phyloP scores from a whole-genome alignment of 1,140 invertebrate genomes.

The Tetragonula clypearis region DNA sequence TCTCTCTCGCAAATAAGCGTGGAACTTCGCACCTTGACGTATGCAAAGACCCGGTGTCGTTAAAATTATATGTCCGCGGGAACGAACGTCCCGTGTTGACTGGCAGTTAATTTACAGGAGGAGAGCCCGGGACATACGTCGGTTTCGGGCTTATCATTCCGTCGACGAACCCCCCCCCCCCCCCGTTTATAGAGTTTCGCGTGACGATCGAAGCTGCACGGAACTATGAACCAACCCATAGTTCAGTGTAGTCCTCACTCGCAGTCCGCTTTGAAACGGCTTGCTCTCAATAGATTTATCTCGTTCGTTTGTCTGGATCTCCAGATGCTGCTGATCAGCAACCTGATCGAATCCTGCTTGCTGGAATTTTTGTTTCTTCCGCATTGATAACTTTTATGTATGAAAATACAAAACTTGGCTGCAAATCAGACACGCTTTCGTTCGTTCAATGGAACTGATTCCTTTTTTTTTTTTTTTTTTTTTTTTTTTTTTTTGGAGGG shows the following conservation, averaged over 20 bases:
- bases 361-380: no score
- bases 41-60: conserved; percentile 15
- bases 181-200: conserved; percentile 13
- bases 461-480: no score
- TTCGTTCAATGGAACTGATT: no score
- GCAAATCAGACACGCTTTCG: no score
- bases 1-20: background rate
- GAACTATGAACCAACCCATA: no score
- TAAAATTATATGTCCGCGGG: conserved; percentile 38
- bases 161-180: background rate
- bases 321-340: no score
- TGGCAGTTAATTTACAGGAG: conserved; percentile 56
- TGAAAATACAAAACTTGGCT: no score
- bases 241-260: background rate
- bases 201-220: conserved; percentile 42
- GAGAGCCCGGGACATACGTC: conserved; percentile 11
- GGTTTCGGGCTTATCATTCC: conserved; percentile 48
- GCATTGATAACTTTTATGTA: no score
- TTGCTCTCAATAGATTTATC: conserved; percentile 10
- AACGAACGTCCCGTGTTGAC: conserved; percentile 14
- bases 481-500: no score
- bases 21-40: background rate
- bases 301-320: background rate
- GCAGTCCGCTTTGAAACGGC: conserved; percentile 37
- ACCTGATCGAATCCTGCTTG: no score